Conservation (phyloP, 2,797 vertebrate species). For the Clarias laeviceps region DNA sequence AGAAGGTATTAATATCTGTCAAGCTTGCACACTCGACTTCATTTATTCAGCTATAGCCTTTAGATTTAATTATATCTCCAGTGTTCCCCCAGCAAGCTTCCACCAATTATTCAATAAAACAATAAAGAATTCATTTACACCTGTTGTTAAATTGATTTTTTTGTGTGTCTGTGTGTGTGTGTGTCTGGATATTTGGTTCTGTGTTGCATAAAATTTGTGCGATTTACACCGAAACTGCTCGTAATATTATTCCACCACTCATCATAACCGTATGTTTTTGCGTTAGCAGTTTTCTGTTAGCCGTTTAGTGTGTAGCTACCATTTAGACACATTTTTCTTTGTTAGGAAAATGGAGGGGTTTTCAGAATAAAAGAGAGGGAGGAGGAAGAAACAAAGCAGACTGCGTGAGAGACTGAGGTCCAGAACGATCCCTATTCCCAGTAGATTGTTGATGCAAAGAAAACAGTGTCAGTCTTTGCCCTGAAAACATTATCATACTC, state of each 20-base stretch:
- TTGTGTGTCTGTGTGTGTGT: not conserved
- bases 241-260: conserved; percentile 2
- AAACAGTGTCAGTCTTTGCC: conserved; percentile 33
- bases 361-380: conserved; percentile 37
- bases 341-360: conserved; percentile 27
- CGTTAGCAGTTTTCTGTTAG: conserved; percentile 11
- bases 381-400: conserved; percentile 24
- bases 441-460: conserved; percentile 31
- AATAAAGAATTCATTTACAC: conserved; percentile 80
- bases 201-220: not conserved
- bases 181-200: not conserved
- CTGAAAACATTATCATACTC: conserved; percentile 16
- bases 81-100: conserved; percentile 71
- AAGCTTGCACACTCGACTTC: conserved; percentile 72
- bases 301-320: not conserved
- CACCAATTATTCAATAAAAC: conserved; percentile 77
- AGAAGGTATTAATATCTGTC: conserved; percentile 70
- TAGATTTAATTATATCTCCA: conserved; percentile 80
- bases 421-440: conserved; percentile 52
- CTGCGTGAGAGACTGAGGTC: conserved; percentile 45
- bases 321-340: conserved; percentile 7
- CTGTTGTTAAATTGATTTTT: conserved; percentile 76
- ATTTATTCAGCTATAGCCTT: conserved; percentile 74
- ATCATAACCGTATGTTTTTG: conserved; percentile 17
- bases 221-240: not conserved